Percentiles rank a stretch among this genome's conserved stretches.
Evolutionary conservation across 2,888 invertebrate species (phyloP).

Genomic region (Geotrupes spiniger): DNA sequence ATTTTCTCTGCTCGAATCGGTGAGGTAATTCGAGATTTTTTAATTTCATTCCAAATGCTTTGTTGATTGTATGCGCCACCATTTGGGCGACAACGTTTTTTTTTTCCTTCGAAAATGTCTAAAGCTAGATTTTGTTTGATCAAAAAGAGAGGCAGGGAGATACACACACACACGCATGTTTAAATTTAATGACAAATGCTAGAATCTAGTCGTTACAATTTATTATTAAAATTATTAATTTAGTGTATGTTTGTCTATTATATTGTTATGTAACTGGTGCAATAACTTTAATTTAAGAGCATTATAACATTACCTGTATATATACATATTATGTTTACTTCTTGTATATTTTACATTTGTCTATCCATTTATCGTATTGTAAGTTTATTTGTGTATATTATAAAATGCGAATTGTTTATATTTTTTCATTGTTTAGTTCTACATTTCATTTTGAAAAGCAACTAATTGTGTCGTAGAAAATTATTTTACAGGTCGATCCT

Average conservation of each 20-base stretch:
- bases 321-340: slow-evolving; percentile 11
- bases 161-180: no score
- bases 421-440: slow-evolving; percentile 5
- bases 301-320: slow-evolving; percentile 8
- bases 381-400: slow-evolving; percentile 1
- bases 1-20: not conserved
- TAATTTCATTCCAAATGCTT: slow-evolving; percentile 5
- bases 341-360: slow-evolving; percentile 13
- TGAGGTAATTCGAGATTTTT: not conserved
- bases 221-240: slow-evolving; percentile 19
- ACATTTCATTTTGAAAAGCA: not conserved
- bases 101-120: not conserved
- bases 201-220: slow-evolving; percentile 29
- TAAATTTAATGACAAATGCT: slow-evolving; percentile 20
- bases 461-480: slow-evolving; percentile 1
- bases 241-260: slow-evolving; percentile 15
- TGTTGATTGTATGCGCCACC: not conserved
- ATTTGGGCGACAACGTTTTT: not conserved
- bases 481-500: no score
- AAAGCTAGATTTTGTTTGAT: not conserved
- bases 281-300: slow-evolving; percentile 2
- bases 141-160: no score
- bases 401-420: slow-evolving; percentile 4
- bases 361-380: slow-evolving; percentile 7
- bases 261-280: slow-evolving; percentile 9